Evolutionary conservation across 1,140 invertebrate genomes (phyloP).

Genomic region (Conopomorpha cramerella): DNA sequence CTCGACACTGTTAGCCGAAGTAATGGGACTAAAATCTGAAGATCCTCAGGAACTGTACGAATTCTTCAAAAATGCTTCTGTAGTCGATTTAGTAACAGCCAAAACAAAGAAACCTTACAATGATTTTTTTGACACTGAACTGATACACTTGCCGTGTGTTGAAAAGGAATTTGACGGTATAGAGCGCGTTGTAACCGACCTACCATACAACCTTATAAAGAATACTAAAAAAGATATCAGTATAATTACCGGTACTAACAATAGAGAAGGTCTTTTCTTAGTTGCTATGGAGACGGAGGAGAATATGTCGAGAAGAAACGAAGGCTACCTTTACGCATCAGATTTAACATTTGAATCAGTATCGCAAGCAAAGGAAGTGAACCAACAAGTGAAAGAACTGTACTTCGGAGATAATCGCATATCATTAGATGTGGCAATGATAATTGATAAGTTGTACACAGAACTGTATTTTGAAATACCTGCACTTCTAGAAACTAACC

Average conservation of each 20-base stretch:
- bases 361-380: slow-evolving; percentile 16
- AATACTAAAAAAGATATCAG: slow-evolving; percentile 28
- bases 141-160: slow-evolving; percentile 35
- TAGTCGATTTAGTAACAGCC: slow-evolving; percentile 18
- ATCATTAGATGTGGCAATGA: slow-evolving; percentile 17
- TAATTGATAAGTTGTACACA: slow-evolving; percentile 27
- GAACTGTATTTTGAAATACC: slow-evolving; percentile 40
- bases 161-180: slow-evolving; percentile 25
- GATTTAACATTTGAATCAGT: slow-evolving; percentile 30
- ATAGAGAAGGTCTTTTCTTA: slow-evolving; percentile 37
- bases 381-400: slow-evolving; percentile 17
- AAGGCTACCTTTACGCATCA: slow-evolving; percentile 31
- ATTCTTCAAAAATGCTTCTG: slow-evolving; percentile 25
- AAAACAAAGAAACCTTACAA: slow-evolving; percentile 24
- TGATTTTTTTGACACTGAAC: slow-evolving; percentile 31
- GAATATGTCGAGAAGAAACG: slow-evolving; percentile 21
- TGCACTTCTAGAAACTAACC: slow-evolving; percentile 25
- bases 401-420: slow-evolving; percentile 34
- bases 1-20: slow-evolving; percentile 31
- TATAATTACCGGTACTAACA: slow-evolving; percentile 29
- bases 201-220: slow-evolving; percentile 28
- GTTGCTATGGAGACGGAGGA: slow-evolving; percentile 20
- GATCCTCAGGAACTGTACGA: slow-evolving; percentile 33
- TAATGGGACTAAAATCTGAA: slow-evolving; percentile 22
- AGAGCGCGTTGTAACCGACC: slow-evolving; percentile 30